Conservation (phyloP, 2,113 vertebrate genomes). For the Terrapene triunguis region DNA sequence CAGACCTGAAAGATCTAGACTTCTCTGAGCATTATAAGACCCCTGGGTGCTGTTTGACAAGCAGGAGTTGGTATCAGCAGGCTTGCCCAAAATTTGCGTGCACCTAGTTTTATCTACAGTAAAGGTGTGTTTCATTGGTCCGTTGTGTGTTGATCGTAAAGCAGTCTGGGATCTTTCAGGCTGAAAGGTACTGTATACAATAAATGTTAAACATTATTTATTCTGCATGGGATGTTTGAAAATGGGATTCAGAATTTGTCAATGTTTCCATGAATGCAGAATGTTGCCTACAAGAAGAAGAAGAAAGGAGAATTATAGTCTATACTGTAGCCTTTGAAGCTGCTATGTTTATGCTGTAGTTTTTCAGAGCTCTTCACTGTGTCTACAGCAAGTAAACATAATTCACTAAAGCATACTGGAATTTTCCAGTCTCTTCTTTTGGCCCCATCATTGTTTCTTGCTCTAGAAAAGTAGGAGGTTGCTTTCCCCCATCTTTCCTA, state of each 20-base stretch:
- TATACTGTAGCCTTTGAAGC: background rate
- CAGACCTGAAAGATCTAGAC: background rate
- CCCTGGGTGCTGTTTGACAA: background rate
- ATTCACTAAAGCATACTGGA: background rate
- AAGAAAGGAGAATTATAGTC: background rate
- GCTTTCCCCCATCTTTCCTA: rapidly evolving
- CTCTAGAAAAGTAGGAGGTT: background rate
- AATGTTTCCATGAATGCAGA: background rate
- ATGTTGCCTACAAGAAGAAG: background rate
- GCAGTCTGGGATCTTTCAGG: background rate
- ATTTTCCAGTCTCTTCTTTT: background rate
- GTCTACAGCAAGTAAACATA: background rate
- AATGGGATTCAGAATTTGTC: background rate
- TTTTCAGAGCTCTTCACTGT: background rate
- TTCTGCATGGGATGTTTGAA: background rate
- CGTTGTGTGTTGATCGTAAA: background rate
- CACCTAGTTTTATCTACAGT: background rate
- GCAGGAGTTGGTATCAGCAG: background rate
- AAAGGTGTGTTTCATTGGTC: background rate
- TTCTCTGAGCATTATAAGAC: background rate
- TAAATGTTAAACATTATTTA: background rate
- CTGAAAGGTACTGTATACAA: background rate
- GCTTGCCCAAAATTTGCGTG: background rate
- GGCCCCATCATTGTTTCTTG: rapidly evolving
- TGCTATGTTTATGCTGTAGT: background rate